A percentile compares a stretch with the other conserved stretches of the same genome.
These are phyloP conservation scores for Ormyrus labotus DNA, from an alignment of 2,888 invertebrate genomes.

Conservation along the genomic window DNA sequence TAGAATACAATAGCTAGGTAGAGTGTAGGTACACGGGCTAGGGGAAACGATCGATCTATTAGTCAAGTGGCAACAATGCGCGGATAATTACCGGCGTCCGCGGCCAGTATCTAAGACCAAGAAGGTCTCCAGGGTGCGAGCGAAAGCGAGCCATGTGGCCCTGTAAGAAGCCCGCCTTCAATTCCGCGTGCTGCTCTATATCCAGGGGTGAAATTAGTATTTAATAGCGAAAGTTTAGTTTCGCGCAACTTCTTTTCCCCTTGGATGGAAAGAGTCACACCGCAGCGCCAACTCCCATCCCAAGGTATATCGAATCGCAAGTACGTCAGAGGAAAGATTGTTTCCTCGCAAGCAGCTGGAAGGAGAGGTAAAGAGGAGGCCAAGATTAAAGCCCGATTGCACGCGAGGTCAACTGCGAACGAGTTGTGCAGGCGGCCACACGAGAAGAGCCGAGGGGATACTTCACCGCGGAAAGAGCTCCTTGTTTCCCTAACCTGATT, in stretches of 20 bases:
- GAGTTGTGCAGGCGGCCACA: neutral
- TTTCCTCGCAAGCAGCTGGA: neutral
- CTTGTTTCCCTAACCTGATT: too few relatives aligned
- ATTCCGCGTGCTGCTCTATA: slow-evolving; percentile 56
- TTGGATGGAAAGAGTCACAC: neutral
- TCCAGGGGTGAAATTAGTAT: slow-evolving; percentile 65
- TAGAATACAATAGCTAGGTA: too few relatives aligned
- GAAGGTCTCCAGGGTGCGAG: slow-evolving; percentile 59
- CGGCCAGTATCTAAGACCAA: slow-evolving; percentile 60
- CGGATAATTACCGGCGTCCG: slow-evolving; percentile 65
- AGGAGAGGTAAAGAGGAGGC: neutral
- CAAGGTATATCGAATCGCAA: slow-evolving; percentile 11
- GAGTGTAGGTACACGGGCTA: neutral
- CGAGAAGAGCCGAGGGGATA: too few relatives aligned
- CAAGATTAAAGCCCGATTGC: slow-evolving; percentile 22
- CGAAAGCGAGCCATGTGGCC: neutral
- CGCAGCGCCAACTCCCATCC: slow-evolving; percentile 13
- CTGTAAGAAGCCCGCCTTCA: slow-evolving; percentile 19
- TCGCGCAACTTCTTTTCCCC: slow-evolving; percentile 11
- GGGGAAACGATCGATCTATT: slow-evolving; percentile 62
- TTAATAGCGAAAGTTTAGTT: slow-evolving; percentile 68
- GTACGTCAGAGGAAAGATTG: slow-evolving; percentile 13
- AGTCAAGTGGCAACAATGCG: slow-evolving; percentile 66
- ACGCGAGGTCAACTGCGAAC: slow-evolving; percentile 26
- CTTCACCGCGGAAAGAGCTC: too few relatives aligned